These are phyloP conservation scores for Sapayoa aenigma DNA, from an alignment of 2,113 vertebrate genomes.

Conservation along the genomic window DNA sequence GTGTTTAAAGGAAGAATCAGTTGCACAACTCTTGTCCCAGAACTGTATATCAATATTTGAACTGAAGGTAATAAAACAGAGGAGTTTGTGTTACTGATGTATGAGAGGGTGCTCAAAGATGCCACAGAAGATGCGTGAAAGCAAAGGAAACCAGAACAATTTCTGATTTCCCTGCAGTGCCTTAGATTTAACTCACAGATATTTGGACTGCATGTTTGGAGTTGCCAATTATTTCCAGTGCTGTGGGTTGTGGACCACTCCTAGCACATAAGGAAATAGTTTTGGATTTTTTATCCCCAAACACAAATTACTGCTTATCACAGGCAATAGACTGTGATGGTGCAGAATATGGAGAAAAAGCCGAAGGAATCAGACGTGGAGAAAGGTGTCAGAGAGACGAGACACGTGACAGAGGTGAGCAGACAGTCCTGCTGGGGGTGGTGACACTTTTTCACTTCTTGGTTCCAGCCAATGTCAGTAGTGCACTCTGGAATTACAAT, in stretches of 20 bases:
- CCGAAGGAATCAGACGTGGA: fast-evolving
- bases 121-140: background rate
- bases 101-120: background rate
- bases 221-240: background rate
- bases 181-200: background rate
- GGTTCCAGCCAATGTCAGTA: background rate
- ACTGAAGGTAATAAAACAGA: background rate
- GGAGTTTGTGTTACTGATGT: background rate
- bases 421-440: background rate
- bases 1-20: background rate
- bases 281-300: background rate
- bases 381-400: background rate
- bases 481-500: fast-evolving
- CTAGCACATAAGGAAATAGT: background rate
- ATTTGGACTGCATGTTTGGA: background rate
- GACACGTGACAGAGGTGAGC: background rate
- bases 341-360: background rate
- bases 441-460: background rate
- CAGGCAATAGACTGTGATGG: background rate
- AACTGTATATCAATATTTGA: background rate
- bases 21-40: background rate
- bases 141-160: background rate
- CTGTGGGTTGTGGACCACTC: background rate
- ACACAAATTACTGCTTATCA: background rate
- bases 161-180: background rate